Base-by-base conservation (phyloP, 2,888 invertebrate species). In the Meliscaeva auricollis region DNA sequence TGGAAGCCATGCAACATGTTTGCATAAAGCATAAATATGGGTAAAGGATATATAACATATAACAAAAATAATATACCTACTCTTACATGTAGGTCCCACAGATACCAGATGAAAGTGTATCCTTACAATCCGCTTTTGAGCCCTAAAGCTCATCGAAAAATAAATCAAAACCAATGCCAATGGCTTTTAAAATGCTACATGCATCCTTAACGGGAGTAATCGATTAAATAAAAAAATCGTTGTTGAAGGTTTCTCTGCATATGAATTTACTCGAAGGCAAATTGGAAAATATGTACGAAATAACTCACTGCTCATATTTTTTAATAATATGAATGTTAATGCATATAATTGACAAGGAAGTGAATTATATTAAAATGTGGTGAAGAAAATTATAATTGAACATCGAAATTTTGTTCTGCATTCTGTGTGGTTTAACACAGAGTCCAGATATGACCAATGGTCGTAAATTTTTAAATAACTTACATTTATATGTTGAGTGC, bases 341-440 rank as follows among this genome's bases (percentile, higher is more conserved):
- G 58, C 38, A 60, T 60, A 60, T 60, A 41, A 60, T 60, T 60
- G 58, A 60, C 58, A 41, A 60, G 58, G 58, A 60, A 60, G 20
- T 22, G 38, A 60, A 60, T 60, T 60, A 58, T 58, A 58, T 38
- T 38, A 58, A 58, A 60, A 60, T 38, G 58, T 41, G 8, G 38
- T 3, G 58, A 20, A 32, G 13, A 22, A 60, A 38, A 60, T 41
- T 38, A n/a, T 35, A 38, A 60, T 20, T 60, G 20, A 41, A 41
- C 38, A 56, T 17, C 35, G 20, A 1, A 58, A 60, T 60, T n/a
- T 32, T 32, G 30, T 3, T 54, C 30, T 5, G 0, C 15, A 15
- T 15, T 32, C 4, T 8, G 32, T 32, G 30, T 32, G 54, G 26
- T 30, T 52, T 7, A 32, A n/a, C 32, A 32, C 20, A 9, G 6